Percentiles rank a stretch among this genome's conserved stretches.
phyloP scores from a whole-genome alignment of 2,797 vertebrate species.

The Syngnathus rostellatus region DNA sequence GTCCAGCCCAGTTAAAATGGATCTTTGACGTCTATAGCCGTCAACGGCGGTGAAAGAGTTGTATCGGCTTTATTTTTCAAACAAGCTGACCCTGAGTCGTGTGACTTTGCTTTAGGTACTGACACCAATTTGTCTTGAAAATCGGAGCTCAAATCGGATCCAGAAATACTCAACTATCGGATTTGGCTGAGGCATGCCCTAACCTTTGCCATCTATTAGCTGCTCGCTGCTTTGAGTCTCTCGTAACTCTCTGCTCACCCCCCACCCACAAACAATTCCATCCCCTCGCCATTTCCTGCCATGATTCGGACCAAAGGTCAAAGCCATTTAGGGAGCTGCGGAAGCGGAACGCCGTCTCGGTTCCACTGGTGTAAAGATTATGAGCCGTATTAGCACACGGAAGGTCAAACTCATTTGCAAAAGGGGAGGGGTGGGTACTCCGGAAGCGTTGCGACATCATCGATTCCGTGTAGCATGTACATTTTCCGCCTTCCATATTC shows the following conservation, averaged over 20 bases:
- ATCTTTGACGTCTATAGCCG: no score
- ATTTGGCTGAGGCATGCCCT: not conserved
- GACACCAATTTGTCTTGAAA: not conserved
- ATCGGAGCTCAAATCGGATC: not conserved
- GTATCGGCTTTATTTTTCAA: no score
- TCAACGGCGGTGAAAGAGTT: no score
- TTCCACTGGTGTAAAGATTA: conserved; percentile 1
- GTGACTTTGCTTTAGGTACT: not conserved
- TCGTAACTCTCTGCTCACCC: conserved; percentile 54
- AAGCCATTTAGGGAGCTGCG: conserved; percentile 63
- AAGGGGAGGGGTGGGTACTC: not conserved
- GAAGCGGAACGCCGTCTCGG: conserved; percentile 25
- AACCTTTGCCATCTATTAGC: conserved; percentile 9
- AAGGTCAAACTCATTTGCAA: conserved; percentile 1
- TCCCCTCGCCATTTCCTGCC: conserved; percentile 44
- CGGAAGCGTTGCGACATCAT: not conserved
- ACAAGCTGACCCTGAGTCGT: no score
- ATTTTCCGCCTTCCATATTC: conserved; percentile 2
- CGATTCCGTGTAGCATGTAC: not conserved
- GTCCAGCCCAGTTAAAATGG: no score
- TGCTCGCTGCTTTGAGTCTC: conserved; percentile 58
- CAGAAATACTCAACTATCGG: not conserved
- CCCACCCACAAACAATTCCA: conserved; percentile 17
- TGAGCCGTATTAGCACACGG: not conserved
- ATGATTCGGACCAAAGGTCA: conserved; percentile 61